Base-by-base conservation (phyloP, 1,140 invertebrate genomes). In the Eueides isabella region DNA sequence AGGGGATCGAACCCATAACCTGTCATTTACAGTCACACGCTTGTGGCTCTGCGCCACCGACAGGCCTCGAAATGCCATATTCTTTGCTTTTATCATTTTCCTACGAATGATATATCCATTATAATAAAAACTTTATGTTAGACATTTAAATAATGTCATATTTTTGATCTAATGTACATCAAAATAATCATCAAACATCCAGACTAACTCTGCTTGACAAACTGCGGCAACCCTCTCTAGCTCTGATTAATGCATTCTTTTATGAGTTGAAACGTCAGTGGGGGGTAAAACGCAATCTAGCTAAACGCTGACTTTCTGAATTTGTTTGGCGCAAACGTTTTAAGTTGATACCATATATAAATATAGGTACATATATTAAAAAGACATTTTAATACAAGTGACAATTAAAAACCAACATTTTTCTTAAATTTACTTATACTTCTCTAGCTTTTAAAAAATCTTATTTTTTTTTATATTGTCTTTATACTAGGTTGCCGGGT, bases 161-260 rank as follows among this genome's bases (percentile, higher is more conserved):
- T 11, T 55, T 55, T 63, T 29, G 2, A 23, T 38, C 61, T 63
- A 48, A 44, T 41, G 65, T 6, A 68, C 44, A 68, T 68, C 66
- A 26, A 41, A n/a, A 68, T 38, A 12, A 68, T 68, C 41, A 66
- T 68, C 23, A 67, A 33, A 66, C 44, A 66, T 72, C 61, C 79
- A 72, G 74, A 74, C 71, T 72, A 80, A 78, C 65, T 69, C 73
- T 69, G 72, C 75, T 67, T 80, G 79, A 82, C 79, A 80, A 80
- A 80, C 74, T 70, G 68, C 66, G 66, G 71, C 76, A 76, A 77
- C 79, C 76, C 80, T 80, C 80, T 79, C 72, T 62, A 76, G 73
- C 38, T 35, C 72, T 81, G 85, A 88, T 86, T 86, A 83, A 86
- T 86, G 80, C 80, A 81, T 83, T 82, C 79, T 83, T 77, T 83